A percentile compares a stretch with the other conserved stretches of the same genome.
Conservation (phyloP, 2,888 invertebrate species). For the Watsonalla cultraria region DNA sequence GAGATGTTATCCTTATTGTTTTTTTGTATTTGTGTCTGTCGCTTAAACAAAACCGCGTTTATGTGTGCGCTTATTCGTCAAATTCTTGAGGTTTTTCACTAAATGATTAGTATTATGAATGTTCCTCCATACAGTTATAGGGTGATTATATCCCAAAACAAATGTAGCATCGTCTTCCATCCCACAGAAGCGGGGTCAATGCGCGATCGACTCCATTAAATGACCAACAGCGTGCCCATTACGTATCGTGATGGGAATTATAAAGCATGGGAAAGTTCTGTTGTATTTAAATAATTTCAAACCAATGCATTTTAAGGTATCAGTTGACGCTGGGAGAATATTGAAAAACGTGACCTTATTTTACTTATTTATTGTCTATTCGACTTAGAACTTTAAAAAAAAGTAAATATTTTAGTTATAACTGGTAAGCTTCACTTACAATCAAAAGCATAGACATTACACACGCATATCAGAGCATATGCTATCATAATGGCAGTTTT, state of each 20-base stretch:
- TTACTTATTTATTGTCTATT: too few species aligned
- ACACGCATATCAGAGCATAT: too few species aligned
- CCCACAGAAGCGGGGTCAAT: constrained; percentile 58
- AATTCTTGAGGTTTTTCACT: background rate
- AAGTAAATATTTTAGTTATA: too few species aligned
- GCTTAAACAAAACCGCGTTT: too few species aligned
- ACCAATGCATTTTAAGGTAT: constrained; percentile 6
- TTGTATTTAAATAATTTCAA: constrained; percentile 13
- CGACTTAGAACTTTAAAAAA: too few species aligned
- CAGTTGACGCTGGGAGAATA: background rate
- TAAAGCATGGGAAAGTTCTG: constrained; percentile 12
- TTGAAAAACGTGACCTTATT: background rate
- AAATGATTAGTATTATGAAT: constrained; percentile 5
- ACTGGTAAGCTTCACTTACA: too few species aligned
- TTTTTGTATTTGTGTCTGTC: too few species aligned
- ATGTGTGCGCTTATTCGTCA: too few species aligned
- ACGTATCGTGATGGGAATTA: constrained; percentile 46
- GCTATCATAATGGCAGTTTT: too few species aligned
- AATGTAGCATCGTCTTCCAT: constrained; percentile 42
- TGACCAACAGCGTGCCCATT: constrained; percentile 47
- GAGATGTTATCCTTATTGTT: too few species aligned
- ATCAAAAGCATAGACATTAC: too few species aligned
- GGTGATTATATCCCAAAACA: constrained; percentile 52
- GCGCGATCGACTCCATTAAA: constrained; percentile 66
- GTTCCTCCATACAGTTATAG: constrained; percentile 33